These are phyloP conservation scores for Esperia sulphurella DNA, from an alignment of 2,888 invertebrate species.

Conservation along the genomic window DNA sequence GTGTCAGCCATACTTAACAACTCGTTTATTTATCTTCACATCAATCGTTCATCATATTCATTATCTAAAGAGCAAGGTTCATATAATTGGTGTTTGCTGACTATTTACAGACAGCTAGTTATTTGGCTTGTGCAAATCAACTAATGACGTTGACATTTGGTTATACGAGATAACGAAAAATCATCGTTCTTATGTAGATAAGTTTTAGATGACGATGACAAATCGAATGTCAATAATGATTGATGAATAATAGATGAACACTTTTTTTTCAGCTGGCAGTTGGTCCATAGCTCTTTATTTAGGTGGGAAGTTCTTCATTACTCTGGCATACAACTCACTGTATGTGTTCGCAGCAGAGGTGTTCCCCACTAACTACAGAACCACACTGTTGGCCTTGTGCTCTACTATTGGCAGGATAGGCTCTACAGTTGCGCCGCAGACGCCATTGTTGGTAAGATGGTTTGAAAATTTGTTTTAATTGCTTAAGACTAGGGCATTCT, in stretches of 20 bases:
- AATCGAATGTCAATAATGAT: too few relatives aligned
- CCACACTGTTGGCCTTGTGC: slow-evolving; percentile 81
- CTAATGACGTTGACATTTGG: too few relatives aligned
- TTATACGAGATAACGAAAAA: too few relatives aligned
- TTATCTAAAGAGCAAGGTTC: slow-evolving; percentile 3
- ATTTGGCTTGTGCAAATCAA: background rate
- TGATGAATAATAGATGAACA: background rate
- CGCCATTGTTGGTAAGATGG: slow-evolving; percentile 80
- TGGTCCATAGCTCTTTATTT: slow-evolving; percentile 79
- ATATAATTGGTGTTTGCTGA: background rate
- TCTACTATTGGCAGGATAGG: slow-evolving; percentile 85
- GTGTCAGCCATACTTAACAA: too few relatives aligned
- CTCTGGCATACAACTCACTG: slow-evolving; percentile 82
- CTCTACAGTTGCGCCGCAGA: slow-evolving; percentile 83
- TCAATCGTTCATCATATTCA: background rate
- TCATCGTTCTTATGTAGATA: too few relatives aligned
- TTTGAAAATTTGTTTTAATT: background rate
- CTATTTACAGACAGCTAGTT: background rate
- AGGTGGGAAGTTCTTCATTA: slow-evolving; percentile 84
- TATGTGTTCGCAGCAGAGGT: slow-evolving; percentile 85
- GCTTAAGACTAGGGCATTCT: too few relatives aligned
- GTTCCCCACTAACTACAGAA: slow-evolving; percentile 83
- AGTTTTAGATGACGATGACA: too few relatives aligned
- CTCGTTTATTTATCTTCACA: background rate
- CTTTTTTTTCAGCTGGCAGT: slow-evolving; percentile 61